Base-by-base conservation (phyloP, 2,888 invertebrate species). In the Fabriciana adippe region DNA sequence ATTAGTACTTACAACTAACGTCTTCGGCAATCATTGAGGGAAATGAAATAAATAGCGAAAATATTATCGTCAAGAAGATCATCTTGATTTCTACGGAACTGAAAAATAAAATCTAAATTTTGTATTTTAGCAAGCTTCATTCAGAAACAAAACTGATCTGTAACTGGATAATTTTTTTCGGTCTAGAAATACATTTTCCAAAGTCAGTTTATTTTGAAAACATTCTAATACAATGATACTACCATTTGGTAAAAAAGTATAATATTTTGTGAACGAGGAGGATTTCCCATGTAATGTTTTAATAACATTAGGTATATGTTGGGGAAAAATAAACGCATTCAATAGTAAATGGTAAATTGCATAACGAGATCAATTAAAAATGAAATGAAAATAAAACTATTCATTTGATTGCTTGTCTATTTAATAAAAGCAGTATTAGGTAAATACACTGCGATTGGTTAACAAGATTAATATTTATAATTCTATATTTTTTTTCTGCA, bases 1-100 rank as follows among this genome's bases (percentile, higher is more conserved):
- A 15, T 14, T 3, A 54, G 63, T 69, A 90, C 92, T 92, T 76
- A 92, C 92, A 92, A 76, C 90, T 92, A 4, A 90, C 87, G 64
- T 92, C 92, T 69, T 92, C 92, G 11, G 89, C 86, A 59, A 78
- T 78, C 50, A 81, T 76, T 0, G 80, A 77, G 6, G 87, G 82
- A 31, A 86, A 50, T 54, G 82, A 74, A 41, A 85, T 66, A 72
- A 81, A 86, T 2, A 83, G 60, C 26, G 86, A 72, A 63, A 85
- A 79, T 66, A 87, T 50, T 1, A 89, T 53, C 11, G 74, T 75
- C 66, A 74, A 74, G 54, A 82, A 70, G 73, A 85, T 80, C 89
- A 90, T 90, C 74, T 79, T 86, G 11, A 61, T 35, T 60, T 54
- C 16, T 6, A 59, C n/a, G 5, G 14, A 31, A 54, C 53, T 26